A percentile compares a stretch with the other conserved stretches of the same genome.
phyloP scores from a whole-genome alignment of 92 coral and sea anemone genomes.

The Bergia puertoricense region DNA sequence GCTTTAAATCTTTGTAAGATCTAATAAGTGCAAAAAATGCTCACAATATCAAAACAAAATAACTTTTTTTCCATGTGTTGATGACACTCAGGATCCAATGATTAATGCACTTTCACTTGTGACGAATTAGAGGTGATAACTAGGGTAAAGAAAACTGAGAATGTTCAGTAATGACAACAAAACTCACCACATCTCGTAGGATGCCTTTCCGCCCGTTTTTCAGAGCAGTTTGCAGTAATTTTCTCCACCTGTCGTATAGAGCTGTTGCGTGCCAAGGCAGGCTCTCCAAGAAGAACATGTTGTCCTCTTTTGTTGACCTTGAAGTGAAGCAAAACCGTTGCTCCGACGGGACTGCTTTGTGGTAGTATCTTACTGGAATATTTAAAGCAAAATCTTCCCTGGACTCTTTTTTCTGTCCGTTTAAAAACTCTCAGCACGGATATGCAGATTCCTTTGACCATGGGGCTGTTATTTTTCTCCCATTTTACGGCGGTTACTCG shows the following conservation, averaged over 20 bases:
- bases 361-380: slow-evolving; percentile 5
- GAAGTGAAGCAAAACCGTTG: slow-evolving; percentile 18
- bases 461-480: neutral
- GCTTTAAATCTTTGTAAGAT: neutral
- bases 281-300: slow-evolving; percentile 16
- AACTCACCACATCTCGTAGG: slow-evolving; percentile 42
- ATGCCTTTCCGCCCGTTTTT: slow-evolving; percentile 38
- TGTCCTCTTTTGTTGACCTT: slow-evolving; percentile 19
- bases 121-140: neutral
- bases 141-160: neutral
- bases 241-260: slow-evolving; percentile 18
- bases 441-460: neutral
- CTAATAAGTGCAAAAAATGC: neutral
- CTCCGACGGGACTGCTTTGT: neutral
- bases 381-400: slow-evolving; percentile 21
- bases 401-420: neutral
- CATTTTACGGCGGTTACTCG: slow-evolving; percentile 7
- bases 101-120: neutral
- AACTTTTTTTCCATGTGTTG: slow-evolving; percentile 13
- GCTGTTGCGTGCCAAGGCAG: slow-evolving; percentile 8
- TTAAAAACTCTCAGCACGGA: slow-evolving; percentile 27
- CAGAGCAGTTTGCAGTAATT: slow-evolving; percentile 7
- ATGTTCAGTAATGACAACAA: neutral
- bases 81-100: neutral
- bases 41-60: neutral